Base-by-base conservation (phyloP, 2,888 invertebrate genomes). In the Alsophila aescularia region DNA sequence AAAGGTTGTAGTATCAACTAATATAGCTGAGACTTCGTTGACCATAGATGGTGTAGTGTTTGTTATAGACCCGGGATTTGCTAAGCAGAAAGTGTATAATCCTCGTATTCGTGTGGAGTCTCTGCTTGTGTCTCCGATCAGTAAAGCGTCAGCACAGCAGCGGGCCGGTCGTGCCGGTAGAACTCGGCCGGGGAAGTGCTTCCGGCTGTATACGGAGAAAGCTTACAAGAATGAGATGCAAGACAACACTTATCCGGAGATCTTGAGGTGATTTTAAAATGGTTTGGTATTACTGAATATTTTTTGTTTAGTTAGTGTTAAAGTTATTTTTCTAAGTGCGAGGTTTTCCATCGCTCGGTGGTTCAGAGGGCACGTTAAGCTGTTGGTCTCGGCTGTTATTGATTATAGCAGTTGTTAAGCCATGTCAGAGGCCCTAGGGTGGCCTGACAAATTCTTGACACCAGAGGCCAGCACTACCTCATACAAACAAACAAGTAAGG, bases 21-120 rank as follows among this genome's bases (percentile, higher is more conserved):
- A 99, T 81, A 99, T 99, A 67, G 99, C 99, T 0, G 99, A 99
- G 91, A 99, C 99, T 0, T 99, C 99, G 0, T 87, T 99, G 16
- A 99, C 99, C 4, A 99, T 99, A 72, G 99, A 99, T 75, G 99
- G 99, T 41, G 99, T 99, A 0, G 99, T 99, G 9, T 99, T 99
- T 81, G 99, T 99, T 8, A 99, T 99, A 76, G 99, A 99, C 88
- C 99, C 99, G 0, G 99, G 99, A 8, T 99, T 99, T 89, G 98
- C 99, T 0, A 99, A 99, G 79, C 99, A 99, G 83, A 99, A 99
- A 92, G 83, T 97, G 4, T 97, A 97, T 80, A 97, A 97, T 78
- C 97, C 97, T 0, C 92, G 97, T 3, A 88, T 88, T 69, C 94
- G 99, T 9, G 99, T 99, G 3, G 99, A 99, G 87, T 99, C 99